Base-by-base conservation (phyloP, 2,888 invertebrate species). In the Acleris sparsana region DNA sequence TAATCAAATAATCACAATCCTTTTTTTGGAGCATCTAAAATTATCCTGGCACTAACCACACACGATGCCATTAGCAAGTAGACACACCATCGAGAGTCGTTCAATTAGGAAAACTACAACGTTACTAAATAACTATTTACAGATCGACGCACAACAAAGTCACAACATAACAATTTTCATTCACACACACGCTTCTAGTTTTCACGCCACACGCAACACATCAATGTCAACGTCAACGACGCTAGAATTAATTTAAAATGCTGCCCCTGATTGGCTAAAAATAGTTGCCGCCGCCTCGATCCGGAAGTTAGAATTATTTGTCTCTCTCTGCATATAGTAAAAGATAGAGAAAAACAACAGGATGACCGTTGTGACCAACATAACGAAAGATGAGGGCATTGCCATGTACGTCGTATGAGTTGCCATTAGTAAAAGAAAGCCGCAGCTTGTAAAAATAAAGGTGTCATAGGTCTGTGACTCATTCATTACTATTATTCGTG, bases 141-240 rank as follows among this genome's bases (percentile, higher is more conserved):
- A 70, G 69, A 63, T 70, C 76, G 77, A 76, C 65, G 66, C 72
- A 72, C 72, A 72, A 70, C 71, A 71, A 74, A 61, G 66, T 70
- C 70, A 62, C 58, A 67, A 70, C 60, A 69, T 58, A 68, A 76
- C 69, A 73, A 71, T 76, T 77, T 70, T 67, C 71, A 75, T 71
- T 75, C 77, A 73, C 82, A 81, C 80, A 76, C 75, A 79, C 76
- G 72, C 68, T 63, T 72, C 70, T 73, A 74, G 80, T 72, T 81
- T 72, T 75, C 76, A 82, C 69, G 71, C 74, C 74, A 78, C 70
- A 72, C 71, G 74, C 74, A 75, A 72, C 73, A 69, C 75, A 76
- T 78, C 74, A 83, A 83, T 83, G 86, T 82, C 86, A 86, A 83
- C 84, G 80, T 80, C 85, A 86, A 85, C 86, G 82, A 88, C 88